phyloP scores from a whole-genome alignment of 2,113 vertebrate species.

The Ictalurus furcatus region DNA sequence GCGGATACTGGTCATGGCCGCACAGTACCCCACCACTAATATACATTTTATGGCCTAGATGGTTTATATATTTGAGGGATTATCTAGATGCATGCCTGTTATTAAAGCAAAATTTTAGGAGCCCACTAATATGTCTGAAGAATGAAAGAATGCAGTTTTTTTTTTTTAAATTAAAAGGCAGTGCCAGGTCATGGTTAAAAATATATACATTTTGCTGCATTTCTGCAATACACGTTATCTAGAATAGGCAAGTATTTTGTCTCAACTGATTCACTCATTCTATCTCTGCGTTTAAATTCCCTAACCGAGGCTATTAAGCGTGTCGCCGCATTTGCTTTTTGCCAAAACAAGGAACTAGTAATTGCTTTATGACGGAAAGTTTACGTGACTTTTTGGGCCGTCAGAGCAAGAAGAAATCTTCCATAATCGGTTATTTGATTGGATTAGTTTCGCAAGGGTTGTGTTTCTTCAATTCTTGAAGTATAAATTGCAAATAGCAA shows the following conservation, averaged over 20 bases:
- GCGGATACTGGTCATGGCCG: conserved; percentile 40
- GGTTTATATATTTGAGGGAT: background rate
- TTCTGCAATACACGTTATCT: background rate
- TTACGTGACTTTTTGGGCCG: background rate
- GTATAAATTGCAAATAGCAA: background rate
- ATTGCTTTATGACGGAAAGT: background rate
- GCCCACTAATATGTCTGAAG: background rate
- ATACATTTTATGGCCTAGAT: background rate
- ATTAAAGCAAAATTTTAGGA: background rate
- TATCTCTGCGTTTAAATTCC: background rate
- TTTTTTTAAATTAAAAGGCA: background rate
- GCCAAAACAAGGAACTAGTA: background rate
- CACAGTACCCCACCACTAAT: conserved; percentile 18
- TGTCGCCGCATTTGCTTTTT: no score
- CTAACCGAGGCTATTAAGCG: background rate
- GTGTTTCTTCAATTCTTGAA: background rate
- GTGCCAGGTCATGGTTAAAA: background rate
- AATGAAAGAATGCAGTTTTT: background rate
- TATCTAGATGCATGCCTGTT: background rate
- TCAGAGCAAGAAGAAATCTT: background rate
- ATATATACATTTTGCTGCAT: background rate
- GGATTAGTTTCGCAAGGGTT: background rate
- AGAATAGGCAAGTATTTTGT: background rate
- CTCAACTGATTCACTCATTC: background rate
- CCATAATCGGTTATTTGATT: background rate